Base-by-base conservation (phyloP, 2,113 vertebrate species). In the Cheilinus undulatus region DNA sequence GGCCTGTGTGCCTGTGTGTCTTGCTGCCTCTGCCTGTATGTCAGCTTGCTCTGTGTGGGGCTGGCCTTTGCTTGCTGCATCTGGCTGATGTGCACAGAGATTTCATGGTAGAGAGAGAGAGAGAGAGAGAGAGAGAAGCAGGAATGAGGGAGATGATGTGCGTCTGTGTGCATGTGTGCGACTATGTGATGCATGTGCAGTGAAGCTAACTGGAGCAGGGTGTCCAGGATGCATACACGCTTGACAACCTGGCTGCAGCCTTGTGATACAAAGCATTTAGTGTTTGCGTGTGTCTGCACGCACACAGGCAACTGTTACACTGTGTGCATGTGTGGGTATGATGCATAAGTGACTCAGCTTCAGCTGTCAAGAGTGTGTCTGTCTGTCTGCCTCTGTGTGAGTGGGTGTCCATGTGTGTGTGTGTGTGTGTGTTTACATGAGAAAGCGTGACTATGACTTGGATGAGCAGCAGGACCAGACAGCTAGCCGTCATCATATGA, bases 151-250 rank as follows among this genome's bases (percentile, higher is more conserved):
- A 19, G 56, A 64, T 27, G 20, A 53, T 53, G 61, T 69, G 66
- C 34, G 36, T 12, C 34, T 58, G 59, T 45, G 40, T 46, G 63
- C 20, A 38, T 64, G 60, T 52, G 45, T 65, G 73, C 34, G 51
- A 56, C 61, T 71, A 50, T 75, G 57, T 42, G 69, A 20, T 69
- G 46, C 38, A 70, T 89, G 83, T 80, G 82, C 82, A 86, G 62
- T n/a, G 66, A 70, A 84, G 90, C 82, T 86, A 92, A 92, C 85
- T 88, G 76, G 89, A 90, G 86, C 88, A 89, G 82, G 70, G 77
- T 70, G 76, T 89, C 69, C 86, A 67, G 70, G 69, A 80, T 87
- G 69, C 60, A 15, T 74, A 72, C 72, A 87, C 67, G 83, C 86
- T 83, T 82, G 66, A 83, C 45, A 45, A 84, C 69, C 70, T 19